Evolutionary conservation across 2,888 invertebrate genomes (phyloP).

Genomic region (Ophonus ardosiacus): DNA sequence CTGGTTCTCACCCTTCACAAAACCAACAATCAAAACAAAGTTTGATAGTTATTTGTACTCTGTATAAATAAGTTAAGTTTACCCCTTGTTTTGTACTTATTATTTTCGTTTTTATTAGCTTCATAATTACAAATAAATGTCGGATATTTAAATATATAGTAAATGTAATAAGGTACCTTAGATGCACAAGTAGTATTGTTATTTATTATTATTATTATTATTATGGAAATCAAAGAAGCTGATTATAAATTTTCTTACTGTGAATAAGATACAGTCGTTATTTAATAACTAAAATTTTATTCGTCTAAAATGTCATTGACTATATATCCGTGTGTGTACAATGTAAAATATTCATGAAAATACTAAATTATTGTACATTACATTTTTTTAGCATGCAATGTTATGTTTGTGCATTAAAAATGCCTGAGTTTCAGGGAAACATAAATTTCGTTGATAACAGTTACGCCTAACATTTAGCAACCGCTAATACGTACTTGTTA

Average conservation of each 20-base stretch:
- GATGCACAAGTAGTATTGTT: constrained; percentile 60
- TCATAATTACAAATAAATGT: constrained; percentile 42
- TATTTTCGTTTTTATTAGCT: constrained; percentile 59
- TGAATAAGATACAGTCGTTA: constrained; percentile 32
- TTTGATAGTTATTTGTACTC: constrained; percentile 90
- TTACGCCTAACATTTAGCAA: constrained; percentile 15
- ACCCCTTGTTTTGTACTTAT: constrained; percentile 65
- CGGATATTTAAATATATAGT: constrained; percentile 49
- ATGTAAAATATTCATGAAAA: constrained; percentile 28
- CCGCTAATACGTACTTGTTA: not conserved
- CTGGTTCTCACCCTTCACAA: constrained; percentile 96
- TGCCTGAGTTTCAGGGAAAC: constrained; percentile 20
- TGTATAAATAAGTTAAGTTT: constrained; percentile 79
- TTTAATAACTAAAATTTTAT: constrained; percentile 39
- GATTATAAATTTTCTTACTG: constrained; percentile 18
- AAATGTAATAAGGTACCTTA: constrained; percentile 50
- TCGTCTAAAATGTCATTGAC: constrained; percentile 5
- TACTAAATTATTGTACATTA: constrained; percentile 31
- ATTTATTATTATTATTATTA: constrained; percentile 38
- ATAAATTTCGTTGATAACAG: not conserved
- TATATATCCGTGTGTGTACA: not conserved
- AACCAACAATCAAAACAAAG: constrained; percentile 88
- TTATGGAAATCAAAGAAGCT: constrained; percentile 9
- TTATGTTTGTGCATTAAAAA: not conserved
- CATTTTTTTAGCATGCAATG: constrained; percentile 9